A percentile compares a stretch with the other conserved stretches of the same genome.
These are phyloP conservation scores for Amphipyra tragopoginis DNA, from an alignment of 2,888 invertebrate species.

Conservation along the genomic window DNA sequence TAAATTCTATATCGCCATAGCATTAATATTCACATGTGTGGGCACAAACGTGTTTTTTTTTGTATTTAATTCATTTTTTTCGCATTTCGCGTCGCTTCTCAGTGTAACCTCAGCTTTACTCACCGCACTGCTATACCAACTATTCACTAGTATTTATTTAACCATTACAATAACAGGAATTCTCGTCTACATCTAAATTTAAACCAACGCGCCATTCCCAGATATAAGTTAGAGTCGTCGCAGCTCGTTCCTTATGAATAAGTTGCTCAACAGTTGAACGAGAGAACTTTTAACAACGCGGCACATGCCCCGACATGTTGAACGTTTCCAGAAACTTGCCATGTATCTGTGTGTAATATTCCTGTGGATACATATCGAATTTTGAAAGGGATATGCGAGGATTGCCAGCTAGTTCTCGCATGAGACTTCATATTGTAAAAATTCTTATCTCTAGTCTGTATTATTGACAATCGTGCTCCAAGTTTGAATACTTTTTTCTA, in stretches of 20 bases:
- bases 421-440: no score
- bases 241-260: constrained; percentile 41
- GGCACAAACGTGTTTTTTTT: no score
- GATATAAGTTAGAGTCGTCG: constrained; percentile 24
- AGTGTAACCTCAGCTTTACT: no score
- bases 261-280: constrained; percentile 21
- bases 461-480: no score
- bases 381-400: not conserved
- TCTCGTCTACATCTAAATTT: not conserved
- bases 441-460: no score
- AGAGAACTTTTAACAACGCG: constrained; percentile 13
- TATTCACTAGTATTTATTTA: not conserved
- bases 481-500: no score
- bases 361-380: not conserved
- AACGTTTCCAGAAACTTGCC: constrained; percentile 14
- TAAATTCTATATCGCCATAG: no score
- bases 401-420: not conserved
- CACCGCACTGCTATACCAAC: not conserved
- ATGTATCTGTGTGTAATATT: not conserved
- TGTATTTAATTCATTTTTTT: no score
- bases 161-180: not conserved
- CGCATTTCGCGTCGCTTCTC: no score
- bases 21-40: no score
- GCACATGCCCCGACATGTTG: not conserved
- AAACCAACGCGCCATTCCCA: not conserved